A percentile compares a stretch with the other conserved stretches of the same genome.
These are phyloP conservation scores for Pseudorhiza aurosa DNA, from an alignment of 30 jellyfish, hydroid and myxozoan species.

Conservation along the genomic window DNA sequence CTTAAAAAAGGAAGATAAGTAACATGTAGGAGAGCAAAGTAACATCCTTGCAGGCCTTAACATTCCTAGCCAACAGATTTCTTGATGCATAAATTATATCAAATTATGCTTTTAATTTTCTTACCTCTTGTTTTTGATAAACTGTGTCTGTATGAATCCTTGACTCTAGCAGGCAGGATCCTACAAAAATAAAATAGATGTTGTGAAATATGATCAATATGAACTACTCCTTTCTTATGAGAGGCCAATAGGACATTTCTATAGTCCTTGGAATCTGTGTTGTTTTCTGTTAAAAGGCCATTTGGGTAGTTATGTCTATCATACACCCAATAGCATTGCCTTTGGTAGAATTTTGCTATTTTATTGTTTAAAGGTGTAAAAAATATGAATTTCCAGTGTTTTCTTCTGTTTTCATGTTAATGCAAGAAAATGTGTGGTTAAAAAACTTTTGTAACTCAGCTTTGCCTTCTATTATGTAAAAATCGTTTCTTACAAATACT, in stretches of 20 bases:
- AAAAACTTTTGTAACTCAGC: no score
- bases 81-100: no score
- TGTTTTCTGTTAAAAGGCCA: constrained; percentile 7
- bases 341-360: neutral
- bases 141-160: constrained; percentile 92
- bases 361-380: neutral
- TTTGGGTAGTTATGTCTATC: constrained; percentile 2
- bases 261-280: neutral
- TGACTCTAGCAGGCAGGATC: constrained; percentile 89
- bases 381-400: no score
- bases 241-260: neutral
- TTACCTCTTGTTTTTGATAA: constrained; percentile 95
- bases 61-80: no score
- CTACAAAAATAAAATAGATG: constrained; percentile 21
- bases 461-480: no score
- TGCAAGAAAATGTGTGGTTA: no score
- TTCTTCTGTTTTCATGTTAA: no score
- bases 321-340: neutral
- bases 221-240: neutral
- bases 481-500: no score
- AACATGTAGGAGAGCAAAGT: no score
- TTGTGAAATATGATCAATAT: neutral
- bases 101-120: no score
- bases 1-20: no score
- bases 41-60: no score